A percentile compares a stretch with the other conserved stretches of the same genome.
These are phyloP conservation scores for Turdus rufiventris DNA, from an alignment of 2,113 vertebrate genomes.

Conservation along the genomic window DNA sequence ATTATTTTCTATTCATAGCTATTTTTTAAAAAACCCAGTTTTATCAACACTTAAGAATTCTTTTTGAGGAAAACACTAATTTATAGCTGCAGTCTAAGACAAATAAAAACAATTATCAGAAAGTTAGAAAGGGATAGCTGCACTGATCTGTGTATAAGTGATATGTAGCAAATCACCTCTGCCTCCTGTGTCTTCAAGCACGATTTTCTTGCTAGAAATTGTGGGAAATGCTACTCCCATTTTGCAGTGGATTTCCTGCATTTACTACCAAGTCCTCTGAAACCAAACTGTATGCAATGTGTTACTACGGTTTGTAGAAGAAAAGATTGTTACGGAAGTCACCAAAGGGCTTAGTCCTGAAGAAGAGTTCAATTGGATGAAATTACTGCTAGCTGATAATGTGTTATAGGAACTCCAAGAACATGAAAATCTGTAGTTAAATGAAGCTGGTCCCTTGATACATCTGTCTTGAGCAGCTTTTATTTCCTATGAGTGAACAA, in stretches of 20 bases:
- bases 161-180: neutral
- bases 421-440: neutral
- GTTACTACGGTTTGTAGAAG: neutral
- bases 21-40: neutral
- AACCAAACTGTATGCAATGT: fast-evolving
- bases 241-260: neutral
- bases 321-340: neutral
- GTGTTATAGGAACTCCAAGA: neutral
- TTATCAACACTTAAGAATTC: neutral
- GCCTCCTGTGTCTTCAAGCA: neutral
- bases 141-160: neutral
- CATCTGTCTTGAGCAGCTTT: neutral
- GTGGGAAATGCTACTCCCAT: neutral
- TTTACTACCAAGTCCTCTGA: neutral
- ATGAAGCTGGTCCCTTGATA: neutral
- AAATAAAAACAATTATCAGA: neutral
- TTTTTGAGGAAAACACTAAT: neutral
- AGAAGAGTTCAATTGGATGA: neutral
- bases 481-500: neutral
- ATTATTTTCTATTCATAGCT: neutral
- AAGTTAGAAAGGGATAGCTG: neutral
- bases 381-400: neutral
- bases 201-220: neutral
- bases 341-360: neutral
- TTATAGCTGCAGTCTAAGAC: neutral